phyloP scores from a whole-genome alignment of 2,888 invertebrate species.

The Sepiola atlantica region DNA sequence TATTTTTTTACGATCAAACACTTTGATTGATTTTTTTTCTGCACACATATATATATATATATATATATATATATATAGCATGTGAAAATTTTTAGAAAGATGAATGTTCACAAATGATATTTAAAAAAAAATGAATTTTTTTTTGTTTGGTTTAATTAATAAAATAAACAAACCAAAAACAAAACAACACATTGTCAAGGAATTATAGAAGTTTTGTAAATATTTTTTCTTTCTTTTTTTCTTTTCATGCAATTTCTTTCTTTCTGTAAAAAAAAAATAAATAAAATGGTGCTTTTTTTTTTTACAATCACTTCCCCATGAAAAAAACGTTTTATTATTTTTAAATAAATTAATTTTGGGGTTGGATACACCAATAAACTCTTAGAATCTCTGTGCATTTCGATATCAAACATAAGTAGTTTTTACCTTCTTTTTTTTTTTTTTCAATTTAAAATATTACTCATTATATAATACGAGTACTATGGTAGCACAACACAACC shows the following conservation, averaged over 20 bases:
- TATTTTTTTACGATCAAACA: no score
- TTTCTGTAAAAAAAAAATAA: not conserved
- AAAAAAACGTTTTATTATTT: not conserved
- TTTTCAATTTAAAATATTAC: no score
- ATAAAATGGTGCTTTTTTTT: not conserved
- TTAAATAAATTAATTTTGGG: no score
- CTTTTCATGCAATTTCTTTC: not conserved
- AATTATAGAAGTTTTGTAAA: not conserved
- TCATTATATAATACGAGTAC: no score
- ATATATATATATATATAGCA: not conserved
- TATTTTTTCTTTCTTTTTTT: not conserved
- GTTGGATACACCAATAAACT: no score
- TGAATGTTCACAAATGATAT: conserved; percentile 2
- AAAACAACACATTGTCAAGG: not conserved
- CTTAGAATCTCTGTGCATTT: no score
- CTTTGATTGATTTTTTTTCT: no score
- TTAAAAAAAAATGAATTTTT: not conserved
- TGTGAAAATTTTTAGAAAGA: not conserved
- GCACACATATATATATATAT: no score
- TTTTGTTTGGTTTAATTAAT: not conserved
- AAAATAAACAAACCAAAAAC: not conserved
- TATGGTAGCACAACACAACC: no score
- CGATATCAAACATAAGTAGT: no score
- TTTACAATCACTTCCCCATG: not conserved
- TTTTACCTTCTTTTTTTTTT: no score